Percentiles rank a stretch among this genome's conserved stretches.
Evolutionary conservation across 2,113 vertebrate genomes (phyloP).

Genomic region (Rattus rattus): DNA sequence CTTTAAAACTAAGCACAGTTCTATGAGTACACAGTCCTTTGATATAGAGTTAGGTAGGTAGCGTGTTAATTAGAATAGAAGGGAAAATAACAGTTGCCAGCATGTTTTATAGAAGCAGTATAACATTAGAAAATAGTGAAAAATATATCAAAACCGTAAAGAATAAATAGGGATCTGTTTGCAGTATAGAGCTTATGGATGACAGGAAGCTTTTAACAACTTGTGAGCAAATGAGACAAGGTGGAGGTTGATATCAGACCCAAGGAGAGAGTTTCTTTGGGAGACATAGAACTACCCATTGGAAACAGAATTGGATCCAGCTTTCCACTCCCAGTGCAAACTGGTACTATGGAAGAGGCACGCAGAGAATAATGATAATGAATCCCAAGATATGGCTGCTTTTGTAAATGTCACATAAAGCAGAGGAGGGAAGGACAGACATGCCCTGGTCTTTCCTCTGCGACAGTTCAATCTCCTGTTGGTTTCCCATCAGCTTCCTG

Average conservation of each 20-base stretch:
- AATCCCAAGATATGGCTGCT: background rate
- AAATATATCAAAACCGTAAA: background rate
- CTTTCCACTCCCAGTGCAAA: background rate
- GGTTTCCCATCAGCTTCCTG: background rate
- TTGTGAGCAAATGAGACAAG: background rate
- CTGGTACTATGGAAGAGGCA: background rate
- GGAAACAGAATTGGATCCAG: background rate
- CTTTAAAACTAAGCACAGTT: background rate
- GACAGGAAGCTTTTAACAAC: background rate
- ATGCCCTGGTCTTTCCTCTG: background rate
- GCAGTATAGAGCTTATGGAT: background rate
- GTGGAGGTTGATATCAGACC: background rate
- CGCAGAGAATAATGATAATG: background rate
- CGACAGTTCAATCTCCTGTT: background rate
- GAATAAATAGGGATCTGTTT: background rate
- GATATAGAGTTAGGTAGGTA: background rate
- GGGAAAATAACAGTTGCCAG: background rate
- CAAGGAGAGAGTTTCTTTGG: background rate
- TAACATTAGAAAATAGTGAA: background rate
- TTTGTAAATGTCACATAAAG: background rate
- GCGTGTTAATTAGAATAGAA: background rate
- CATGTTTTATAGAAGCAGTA: background rate
- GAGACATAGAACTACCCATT: background rate
- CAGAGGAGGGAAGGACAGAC: background rate
- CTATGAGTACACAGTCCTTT: background rate